Conservation (phyloP, 2,888 invertebrate genomes). For the Caradrina kadenii region DNA sequence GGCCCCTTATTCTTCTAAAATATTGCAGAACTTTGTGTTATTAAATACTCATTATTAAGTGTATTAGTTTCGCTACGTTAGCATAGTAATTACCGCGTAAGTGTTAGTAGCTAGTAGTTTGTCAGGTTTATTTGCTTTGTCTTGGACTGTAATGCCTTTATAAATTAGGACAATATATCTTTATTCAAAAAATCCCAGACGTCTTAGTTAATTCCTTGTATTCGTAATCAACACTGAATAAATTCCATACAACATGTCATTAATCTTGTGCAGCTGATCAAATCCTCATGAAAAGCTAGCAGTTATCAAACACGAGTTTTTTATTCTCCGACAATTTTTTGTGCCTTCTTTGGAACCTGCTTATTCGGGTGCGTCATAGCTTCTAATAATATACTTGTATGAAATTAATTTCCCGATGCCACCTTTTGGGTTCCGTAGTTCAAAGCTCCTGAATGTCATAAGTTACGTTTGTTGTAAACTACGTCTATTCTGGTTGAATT, state of each 20-base stretch:
- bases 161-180: slow-evolving; percentile 9
- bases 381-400: slow-evolving; percentile 21
- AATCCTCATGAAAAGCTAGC: slow-evolving; percentile 13
- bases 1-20: background rate
- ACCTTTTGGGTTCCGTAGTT: slow-evolving; percentile 44
- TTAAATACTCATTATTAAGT: background rate
- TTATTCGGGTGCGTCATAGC: slow-evolving; percentile 54
- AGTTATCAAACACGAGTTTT: slow-evolving; percentile 27
- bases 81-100: too few species aligned
- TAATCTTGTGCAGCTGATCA: slow-evolving; percentile 35
- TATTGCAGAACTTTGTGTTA: background rate
- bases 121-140: slow-evolving; percentile 4
- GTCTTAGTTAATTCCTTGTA: background rate
- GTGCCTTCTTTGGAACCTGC: slow-evolving; percentile 35
- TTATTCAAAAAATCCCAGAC: background rate
- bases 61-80: background rate
- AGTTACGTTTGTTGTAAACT: background rate
- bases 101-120: background rate
- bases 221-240: slow-evolving; percentile 16
- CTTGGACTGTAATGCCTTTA: background rate
- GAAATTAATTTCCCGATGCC: slow-evolving; percentile 43
- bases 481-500: slow-evolving; percentile 5
- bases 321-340: slow-evolving; percentile 43
- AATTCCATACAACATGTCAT: slow-evolving; percentile 23
- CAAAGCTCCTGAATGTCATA: slow-evolving; percentile 30